phyloP scores from a whole-genome alignment of 1,140 invertebrate species.

The Melipona quadrifasciata region DNA sequence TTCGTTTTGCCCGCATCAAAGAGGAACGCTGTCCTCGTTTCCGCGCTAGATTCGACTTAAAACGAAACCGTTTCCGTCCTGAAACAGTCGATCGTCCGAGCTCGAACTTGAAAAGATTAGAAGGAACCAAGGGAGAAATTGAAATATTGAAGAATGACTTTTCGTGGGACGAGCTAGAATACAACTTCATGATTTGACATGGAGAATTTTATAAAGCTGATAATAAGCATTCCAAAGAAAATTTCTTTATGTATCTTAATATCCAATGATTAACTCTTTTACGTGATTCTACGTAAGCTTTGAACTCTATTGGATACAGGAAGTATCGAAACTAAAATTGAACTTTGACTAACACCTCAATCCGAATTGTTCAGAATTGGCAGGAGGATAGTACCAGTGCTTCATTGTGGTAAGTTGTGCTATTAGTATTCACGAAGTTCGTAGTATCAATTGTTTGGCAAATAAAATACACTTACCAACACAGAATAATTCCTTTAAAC shows the following conservation, averaged over 20 bases:
- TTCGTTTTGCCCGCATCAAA: slow-evolving; percentile 38
- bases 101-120: not conserved
- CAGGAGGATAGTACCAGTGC: too few relatives aligned
- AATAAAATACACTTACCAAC: not conserved
- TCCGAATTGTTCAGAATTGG: too few relatives aligned
- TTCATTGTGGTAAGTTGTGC: too few relatives aligned
- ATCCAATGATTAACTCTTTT: too few relatives aligned
- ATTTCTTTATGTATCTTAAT: too few relatives aligned
- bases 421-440: not conserved
- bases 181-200: too few relatives aligned
- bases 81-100: not conserved
- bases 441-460: not conserved
- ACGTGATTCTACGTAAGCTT: too few relatives aligned
- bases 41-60: not conserved
- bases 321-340: too few relatives aligned
- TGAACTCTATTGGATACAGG: too few relatives aligned
- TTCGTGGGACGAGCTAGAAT: not conserved
- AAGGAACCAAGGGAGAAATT: not conserved
- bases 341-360: too few relatives aligned
- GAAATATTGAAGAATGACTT: not conserved
- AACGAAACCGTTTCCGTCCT: not conserved
- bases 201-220: not conserved
- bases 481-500: not conserved
- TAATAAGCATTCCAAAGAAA: too few relatives aligned
- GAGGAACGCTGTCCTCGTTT: not conserved